These are phyloP conservation scores for Subanguina moxae DNA, from an alignment of 1,140 invertebrate genomes.

Conservation along the genomic window DNA sequence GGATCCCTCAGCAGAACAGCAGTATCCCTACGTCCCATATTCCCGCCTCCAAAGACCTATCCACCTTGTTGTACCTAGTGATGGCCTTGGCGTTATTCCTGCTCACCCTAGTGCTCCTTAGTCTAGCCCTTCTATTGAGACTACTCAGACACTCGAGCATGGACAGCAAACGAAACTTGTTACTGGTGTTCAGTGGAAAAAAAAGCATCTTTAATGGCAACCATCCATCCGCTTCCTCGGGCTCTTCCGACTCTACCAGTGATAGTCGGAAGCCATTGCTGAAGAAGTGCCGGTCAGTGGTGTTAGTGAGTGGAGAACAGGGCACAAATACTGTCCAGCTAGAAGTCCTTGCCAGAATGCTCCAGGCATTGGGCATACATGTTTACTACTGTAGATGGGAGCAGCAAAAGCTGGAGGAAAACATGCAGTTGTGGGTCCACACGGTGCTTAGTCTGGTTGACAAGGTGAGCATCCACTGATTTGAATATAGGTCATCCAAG, in stretches of 20 bases:
- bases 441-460: conserved; percentile 15
- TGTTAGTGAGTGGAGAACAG: background rate
- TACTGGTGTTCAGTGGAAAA: background rate
- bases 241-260: too few species aligned
- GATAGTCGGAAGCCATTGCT: background rate
- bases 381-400: conserved; percentile 18
- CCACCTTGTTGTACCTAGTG: background rate
- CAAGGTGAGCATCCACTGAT: conserved; percentile 20
- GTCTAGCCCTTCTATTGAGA: background rate
- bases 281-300: background rate
- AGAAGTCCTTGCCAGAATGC: background rate
- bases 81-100: background rate
- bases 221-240: background rate
- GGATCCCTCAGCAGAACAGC: background rate
- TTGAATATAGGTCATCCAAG: background rate
- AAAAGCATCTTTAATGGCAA: background rate
- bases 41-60: background rate
- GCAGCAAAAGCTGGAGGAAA: conserved; percentile 9
- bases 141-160: background rate
- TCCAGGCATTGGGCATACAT: background rate
- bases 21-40: background rate
- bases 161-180: background rate
- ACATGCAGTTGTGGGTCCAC: conserved; percentile 33
- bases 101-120: background rate
- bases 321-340: background rate